Conservation (phyloP, 2,113 vertebrate species). For the Etheostoma spectabile region DNA sequence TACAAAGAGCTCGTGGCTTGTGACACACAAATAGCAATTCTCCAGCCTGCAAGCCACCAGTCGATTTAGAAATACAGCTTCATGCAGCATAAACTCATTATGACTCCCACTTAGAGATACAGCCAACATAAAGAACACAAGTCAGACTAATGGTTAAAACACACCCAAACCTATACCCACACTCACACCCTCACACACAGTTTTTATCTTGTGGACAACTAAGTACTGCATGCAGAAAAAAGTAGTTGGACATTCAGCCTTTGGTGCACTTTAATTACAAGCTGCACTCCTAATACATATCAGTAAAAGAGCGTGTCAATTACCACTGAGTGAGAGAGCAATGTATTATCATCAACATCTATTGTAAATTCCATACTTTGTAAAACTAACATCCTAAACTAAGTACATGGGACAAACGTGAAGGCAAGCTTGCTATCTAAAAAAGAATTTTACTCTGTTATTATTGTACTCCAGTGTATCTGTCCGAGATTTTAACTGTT, state of each 20-base stretch:
- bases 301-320: neutral
- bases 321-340: neutral
- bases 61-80: neutral
- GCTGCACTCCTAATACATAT: neutral
- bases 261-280: neutral
- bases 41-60: neutral
- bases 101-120: neutral
- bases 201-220: neutral
- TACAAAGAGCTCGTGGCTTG: constrained; percentile 1
- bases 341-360: neutral
- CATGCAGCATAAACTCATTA: neutral
- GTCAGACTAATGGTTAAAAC: neutral
- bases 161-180: neutral
- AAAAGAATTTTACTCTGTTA: neutral
- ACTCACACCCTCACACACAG: too few species aligned
- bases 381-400: neutral
- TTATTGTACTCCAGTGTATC: neutral
- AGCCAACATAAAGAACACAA: neutral
- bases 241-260: neutral
- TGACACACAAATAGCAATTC: constrained; percentile 3
- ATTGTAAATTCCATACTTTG: neutral
- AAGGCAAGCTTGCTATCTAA: neutral
- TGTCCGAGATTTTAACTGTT: too few species aligned
- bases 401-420: neutral
- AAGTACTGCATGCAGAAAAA: neutral